Evolutionary conservation across 2,888 invertebrate species (phyloP), one percentile per base, ranked within the genome.

Genomic region (Eilema sororculum): DNA sequence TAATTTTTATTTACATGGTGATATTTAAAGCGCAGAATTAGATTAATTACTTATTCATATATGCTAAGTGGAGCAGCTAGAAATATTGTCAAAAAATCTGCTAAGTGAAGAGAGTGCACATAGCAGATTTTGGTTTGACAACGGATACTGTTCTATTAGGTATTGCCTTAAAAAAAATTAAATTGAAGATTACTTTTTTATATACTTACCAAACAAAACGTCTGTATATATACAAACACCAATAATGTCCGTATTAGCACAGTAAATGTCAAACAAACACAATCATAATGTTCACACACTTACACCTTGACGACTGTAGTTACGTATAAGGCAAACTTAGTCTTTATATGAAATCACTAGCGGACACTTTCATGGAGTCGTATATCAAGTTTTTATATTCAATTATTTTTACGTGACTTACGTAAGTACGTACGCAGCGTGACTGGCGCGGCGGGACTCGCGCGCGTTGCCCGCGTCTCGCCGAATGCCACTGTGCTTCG

Each of bases 401-500:
- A 70, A 75, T 72, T 79, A 75, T 28, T 61, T 80, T 78, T 82
- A 78, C 86, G 85, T 81, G 87, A 90, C 92, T 94, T 94, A 94
- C 93, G 94, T 94, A 93, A 92, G 93, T 91, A 85, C 77, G 80
- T 77, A 81, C 86, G 87, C 74, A 70, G 56, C 74, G 69, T 74
- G 66, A 71, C 65, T 69, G 75, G 78, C 62, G 72, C 78, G 74
- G 77, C 79, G 78, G 63, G 76, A 61, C 68, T 75, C 74, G 86
- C 91, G 89, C 81, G 89, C 89, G 87, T 73, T 73, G 85, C 78
- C 80, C 85, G 87, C 87, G 89, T 85, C 87, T 79, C 89, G 86
- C 86, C 87, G 87, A 87, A 81, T 89, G 89, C 88, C 89, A 93
- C 93, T 93, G 86, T 89, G 86, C 81, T 84, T 77, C 77, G 77